Evolutionary conservation across 2,797 vertebrate genomes (phyloP), one percentile per base, ranked within the genome.

Genomic region (Acropternis orthonyx): DNA sequence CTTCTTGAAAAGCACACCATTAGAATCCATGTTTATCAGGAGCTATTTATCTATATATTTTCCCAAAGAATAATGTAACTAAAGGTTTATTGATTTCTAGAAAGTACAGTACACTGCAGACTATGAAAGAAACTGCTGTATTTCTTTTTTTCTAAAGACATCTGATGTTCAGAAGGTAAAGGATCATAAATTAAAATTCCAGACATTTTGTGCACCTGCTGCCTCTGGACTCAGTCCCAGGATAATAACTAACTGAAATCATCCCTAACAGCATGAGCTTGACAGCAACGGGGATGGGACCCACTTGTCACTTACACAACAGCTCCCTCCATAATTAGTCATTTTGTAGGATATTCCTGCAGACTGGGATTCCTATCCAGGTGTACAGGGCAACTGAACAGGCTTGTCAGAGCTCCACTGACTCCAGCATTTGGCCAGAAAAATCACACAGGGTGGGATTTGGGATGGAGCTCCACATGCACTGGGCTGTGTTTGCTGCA

Each of bases 401-500:
- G 27, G 27, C 27, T 52, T 24, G 5, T 14, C 51, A 75, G 9
- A 68, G 22, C 54, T 55, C 26, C 11, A 2, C 39, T 14, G 24
- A 5, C 37, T 34, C 9, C 58, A 44, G 0, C 20, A 12, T n/a
- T 44, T 59, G 30, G 10, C 58, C 16, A 19, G 43, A 8, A 1
- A 3, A 46, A 30, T 6, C 13, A 3, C 9, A 3, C 9, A 4
- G 37, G 10, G 24, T 51, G 27, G 34, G 11, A 55, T 32, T 0
- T 0, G 3, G 39, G 48, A 24, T 4, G 1, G 2, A 46, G 43
- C 24, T 51, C 19, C 39, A n/a, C 46, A 39, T 51, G 48, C 49
- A 10, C 37, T 1, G 4, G 23, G 21, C 13, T 37, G 3, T 0
- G 1, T 27, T 7, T 2, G 4, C 9, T 3, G 30, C 43, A 34